These are phyloP conservation scores for Pristiophorus japonicus DNA, from an alignment of 2,113 vertebrate genomes.

Conservation along the genomic window DNA sequence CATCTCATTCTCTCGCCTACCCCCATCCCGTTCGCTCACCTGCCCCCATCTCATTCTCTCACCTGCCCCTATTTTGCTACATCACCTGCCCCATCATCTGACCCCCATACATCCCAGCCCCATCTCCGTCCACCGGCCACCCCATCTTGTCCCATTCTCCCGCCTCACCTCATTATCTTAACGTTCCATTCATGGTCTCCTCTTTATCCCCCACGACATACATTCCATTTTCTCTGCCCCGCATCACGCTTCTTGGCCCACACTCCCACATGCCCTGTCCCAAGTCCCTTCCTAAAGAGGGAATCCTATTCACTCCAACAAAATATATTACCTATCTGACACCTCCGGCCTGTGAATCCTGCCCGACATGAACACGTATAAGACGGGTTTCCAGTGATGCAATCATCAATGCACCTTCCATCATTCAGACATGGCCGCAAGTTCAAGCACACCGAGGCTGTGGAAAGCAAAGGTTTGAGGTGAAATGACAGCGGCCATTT, in stretches of 20 bases:
- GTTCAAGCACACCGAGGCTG: slow-evolving; percentile 82
- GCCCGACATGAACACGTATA: slow-evolving; percentile 89
- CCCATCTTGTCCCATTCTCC: background rate
- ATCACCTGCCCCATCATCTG: too few species aligned
- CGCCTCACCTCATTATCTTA: background rate
- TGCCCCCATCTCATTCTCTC: background rate
- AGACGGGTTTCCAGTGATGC: slow-evolving; percentile 87
- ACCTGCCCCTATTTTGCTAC: background rate
- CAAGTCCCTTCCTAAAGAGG: background rate
- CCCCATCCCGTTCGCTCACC: background rate
- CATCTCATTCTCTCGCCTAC: background rate
- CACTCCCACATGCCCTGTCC: background rate
- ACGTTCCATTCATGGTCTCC: background rate
- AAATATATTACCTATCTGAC: slow-evolving; percentile 74
- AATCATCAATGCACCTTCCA: slow-evolving; percentile 90
- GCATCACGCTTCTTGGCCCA: background rate
- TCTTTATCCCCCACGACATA: too few species aligned
- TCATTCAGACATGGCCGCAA: slow-evolving; percentile 84
- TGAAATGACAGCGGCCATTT: background rate
- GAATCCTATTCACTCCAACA: too few species aligned
- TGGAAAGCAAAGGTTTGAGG: background rate
- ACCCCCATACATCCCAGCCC: background rate
- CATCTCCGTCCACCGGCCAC: too few species aligned
- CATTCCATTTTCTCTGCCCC: too few species aligned
- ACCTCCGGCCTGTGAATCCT: slow-evolving; percentile 79